Base-by-base conservation (phyloP, 35 echinoderm and acorn worm genomes). In the Heliocidaris erythrogramma region DNA sequence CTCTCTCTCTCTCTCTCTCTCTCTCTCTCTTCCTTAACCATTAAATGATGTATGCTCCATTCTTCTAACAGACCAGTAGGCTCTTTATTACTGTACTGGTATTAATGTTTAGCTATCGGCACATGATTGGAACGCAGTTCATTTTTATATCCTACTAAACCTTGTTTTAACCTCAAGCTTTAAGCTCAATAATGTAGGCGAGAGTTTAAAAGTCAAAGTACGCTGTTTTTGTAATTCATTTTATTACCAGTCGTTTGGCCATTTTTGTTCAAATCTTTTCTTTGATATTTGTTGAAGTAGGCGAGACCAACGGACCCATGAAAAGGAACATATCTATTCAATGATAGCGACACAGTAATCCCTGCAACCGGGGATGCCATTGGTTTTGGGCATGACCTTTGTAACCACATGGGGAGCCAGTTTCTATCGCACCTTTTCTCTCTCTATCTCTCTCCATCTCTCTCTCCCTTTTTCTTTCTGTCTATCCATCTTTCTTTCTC, bases 191-290 rank as follows among this genome's bases (percentile, higher is more conserved):
- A 2, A n/a, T 5, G 17, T 78, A n/a, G 21, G 65, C 65, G 3
- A 78, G 24, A 21, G 65, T 78, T 5, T 21, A 78, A 78, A 78
- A 78, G 65, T 78, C 65, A 78, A 78, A 78, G 21, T n/a, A 78
- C 65, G 65, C 14, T 78, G 65, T 78, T 78, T 18, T 78, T 78
- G 65, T 78, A 78, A 78, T 78, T 7, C 65, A 78, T 78, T 78
- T 78, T 78, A 78, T 78, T 78, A 78, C 65, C 65, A 78, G 65
- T 78, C 65, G n/a, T 78, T 78, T 78, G 65, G 65, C 65, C 65
- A n/a, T 78, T 27, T n/a, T n/a, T 27, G n/a, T 78, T 24, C 65
- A 78, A n/a, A 29, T n/a, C 3, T 42, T 78, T 78, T 78, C 65
- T 78, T 78, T 78, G 65, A 78, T 78, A 78, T 21, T n/a, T 78